Percentiles rank a stretch among this genome's conserved stretches.
phyloP scores from a whole-genome alignment of 2,888 invertebrate species.

The Nectonema munidae region DNA sequence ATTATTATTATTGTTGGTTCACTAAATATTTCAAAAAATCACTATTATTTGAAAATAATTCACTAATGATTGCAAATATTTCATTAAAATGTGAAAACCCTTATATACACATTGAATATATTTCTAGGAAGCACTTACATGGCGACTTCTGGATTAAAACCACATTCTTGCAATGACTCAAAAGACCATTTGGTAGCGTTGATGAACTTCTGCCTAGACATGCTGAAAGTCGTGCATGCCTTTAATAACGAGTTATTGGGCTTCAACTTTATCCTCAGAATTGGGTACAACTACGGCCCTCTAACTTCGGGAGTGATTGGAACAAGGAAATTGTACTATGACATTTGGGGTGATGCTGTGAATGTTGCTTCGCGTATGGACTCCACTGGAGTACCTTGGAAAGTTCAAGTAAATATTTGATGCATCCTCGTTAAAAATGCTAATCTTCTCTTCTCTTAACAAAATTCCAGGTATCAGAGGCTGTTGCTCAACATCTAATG shows the following conservation, averaged over 20 bases:
- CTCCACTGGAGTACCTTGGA: slow-evolving; percentile 53
- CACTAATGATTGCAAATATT: too few relatives aligned
- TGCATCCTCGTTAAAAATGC: neutral
- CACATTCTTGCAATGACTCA: slow-evolving; percentile 31
- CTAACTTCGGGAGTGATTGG: slow-evolving; percentile 83
- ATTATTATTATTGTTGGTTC: too few relatives aligned
- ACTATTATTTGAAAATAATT: too few relatives aligned
- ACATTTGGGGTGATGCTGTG: slow-evolving; percentile 93
- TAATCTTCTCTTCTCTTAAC: neutral
- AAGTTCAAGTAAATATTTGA: slow-evolving; percentile 29
- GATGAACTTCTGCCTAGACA: slow-evolving; percentile 63
- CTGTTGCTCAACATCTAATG: slow-evolving; percentile 36
- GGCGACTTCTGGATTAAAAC: slow-evolving; percentile 71
- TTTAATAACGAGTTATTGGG: slow-evolving; percentile 61
- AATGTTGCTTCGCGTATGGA: slow-evolving; percentile 92
- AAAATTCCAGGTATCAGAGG: slow-evolving; percentile 36
- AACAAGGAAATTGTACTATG: slow-evolving; percentile 69
- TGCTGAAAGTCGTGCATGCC: slow-evolving; percentile 50
- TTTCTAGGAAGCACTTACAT: slow-evolving; percentile 46
- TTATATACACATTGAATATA: too few relatives aligned
- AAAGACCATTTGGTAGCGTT: slow-evolving; percentile 48
- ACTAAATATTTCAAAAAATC: too few relatives aligned
- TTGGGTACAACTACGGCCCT: slow-evolving; percentile 50
- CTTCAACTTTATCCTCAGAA: slow-evolving; percentile 42
- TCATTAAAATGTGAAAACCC: too few relatives aligned